Conservation (phyloP, 1,140 invertebrate species). For the Trialeurodes vaporariorum region DNA sequence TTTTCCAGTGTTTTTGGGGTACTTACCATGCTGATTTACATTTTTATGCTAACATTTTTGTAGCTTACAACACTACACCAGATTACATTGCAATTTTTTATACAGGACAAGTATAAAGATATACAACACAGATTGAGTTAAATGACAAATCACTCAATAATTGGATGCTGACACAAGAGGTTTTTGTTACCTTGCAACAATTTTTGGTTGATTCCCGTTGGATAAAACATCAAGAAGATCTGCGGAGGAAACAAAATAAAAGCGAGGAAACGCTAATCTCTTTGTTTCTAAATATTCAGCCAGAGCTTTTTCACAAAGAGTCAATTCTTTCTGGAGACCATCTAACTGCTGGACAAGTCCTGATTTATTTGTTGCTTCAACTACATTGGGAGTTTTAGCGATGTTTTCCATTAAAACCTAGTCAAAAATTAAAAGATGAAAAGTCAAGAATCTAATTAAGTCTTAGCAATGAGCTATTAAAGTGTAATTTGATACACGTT, state of each 20-base stretch:
- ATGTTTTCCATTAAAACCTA: conserved; percentile 50
- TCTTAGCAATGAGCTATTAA: too few species aligned
- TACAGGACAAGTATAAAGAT: too few species aligned
- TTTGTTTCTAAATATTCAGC: conserved; percentile 97
- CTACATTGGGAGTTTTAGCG: conserved; percentile 69
- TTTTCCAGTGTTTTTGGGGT: too few species aligned
- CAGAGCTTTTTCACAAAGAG: conserved; percentile 91
- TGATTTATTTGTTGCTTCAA: conserved; percentile 76
- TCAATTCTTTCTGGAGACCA: conserved; percentile 67
- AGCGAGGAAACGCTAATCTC: conserved; percentile 88
- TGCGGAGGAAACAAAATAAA: conserved; percentile 96
- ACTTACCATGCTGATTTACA: too few species aligned
- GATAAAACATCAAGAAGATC: conserved; percentile 91
- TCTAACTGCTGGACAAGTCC: conserved; percentile 69
- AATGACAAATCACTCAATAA: too few species aligned
- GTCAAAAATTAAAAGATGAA: conserved; percentile 19
- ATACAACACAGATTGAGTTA: too few species aligned
- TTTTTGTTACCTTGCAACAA: conserved; percentile 54
- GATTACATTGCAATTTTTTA: too few species aligned
- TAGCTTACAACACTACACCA: too few species aligned
- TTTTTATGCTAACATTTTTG: too few species aligned
- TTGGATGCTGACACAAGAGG: too few species aligned
- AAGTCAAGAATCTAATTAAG: neutral
- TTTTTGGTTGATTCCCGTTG: conserved; percentile 84
- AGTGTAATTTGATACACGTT: too few species aligned